Conservation (phyloP, 2,113 vertebrate species). For the Carlito syrichta region DNA sequence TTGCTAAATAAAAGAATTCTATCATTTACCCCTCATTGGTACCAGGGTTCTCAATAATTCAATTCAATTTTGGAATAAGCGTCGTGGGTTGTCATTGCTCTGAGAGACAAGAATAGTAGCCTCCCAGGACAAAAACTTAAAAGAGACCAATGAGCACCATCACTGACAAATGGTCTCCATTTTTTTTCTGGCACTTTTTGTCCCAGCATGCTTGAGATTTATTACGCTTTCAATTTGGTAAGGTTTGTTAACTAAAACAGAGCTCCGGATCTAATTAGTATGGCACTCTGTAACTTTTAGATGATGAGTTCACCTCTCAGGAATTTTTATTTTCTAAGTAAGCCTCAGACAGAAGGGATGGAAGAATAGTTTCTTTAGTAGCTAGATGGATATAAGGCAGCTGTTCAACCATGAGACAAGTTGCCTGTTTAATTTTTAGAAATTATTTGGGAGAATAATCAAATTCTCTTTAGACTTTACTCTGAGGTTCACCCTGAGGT, state of each 20-base stretch:
- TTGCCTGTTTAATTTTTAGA: slow-evolving; percentile 39
- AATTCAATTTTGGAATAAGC: background rate
- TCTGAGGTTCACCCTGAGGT: slow-evolving; percentile 29
- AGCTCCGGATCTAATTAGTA: background rate
- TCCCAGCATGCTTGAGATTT: background rate
- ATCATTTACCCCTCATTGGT: background rate
- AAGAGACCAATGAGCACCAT: background rate
- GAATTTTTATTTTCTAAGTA: slow-evolving; percentile 34
- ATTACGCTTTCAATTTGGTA: background rate
- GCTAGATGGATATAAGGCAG: background rate
- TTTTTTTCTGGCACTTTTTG: background rate
- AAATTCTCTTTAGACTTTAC: slow-evolving; percentile 47
- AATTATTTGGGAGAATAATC: slow-evolving; percentile 37
- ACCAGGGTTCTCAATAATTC: background rate
- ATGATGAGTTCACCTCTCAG: background rate
- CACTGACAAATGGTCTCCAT: background rate
- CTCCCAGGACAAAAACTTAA: background rate
- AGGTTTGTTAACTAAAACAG: background rate
- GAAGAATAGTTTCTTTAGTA: background rate
- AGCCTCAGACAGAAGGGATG: background rate
- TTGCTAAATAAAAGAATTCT: background rate
- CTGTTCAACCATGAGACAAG: background rate
- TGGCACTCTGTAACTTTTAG: background rate
- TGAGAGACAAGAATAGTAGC: background rate
- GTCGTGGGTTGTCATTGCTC: background rate